A percentile compares a stretch with the other conserved stretches of the same genome.
These are phyloP conservation scores for Muntiacus reevesi DNA, from an alignment of 2,113 vertebrate species.

Conservation along the genomic window DNA sequence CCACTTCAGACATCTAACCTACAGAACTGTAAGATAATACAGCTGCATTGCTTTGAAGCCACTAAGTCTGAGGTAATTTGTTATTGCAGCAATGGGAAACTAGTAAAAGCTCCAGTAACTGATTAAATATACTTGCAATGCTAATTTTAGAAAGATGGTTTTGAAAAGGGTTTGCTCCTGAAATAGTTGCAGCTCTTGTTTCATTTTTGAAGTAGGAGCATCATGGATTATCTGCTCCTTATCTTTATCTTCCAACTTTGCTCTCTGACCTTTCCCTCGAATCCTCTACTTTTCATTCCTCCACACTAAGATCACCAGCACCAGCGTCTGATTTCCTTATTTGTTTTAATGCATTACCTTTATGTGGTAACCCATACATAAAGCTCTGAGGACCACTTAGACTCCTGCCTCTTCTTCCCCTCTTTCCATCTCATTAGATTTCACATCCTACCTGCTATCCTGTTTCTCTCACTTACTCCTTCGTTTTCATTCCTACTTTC, in stretches of 20 bases:
- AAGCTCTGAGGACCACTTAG: background rate
- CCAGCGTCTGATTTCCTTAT: background rate
- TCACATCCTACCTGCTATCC: background rate
- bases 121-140: background rate
- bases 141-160: background rate
- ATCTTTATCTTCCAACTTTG: background rate
- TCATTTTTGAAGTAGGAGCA: background rate
- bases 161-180: background rate
- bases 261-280: background rate
- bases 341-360: background rate
- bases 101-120: background rate
- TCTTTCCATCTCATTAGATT: background rate
- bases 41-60: background rate
- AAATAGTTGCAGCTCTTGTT: background rate
- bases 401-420: background rate
- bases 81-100: background rate
- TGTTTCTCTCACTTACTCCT: background rate
- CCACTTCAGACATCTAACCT: too few species aligned
- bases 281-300: background rate
- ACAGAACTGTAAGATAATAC: background rate
- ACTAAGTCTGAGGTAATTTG: background rate
- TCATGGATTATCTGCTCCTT: background rate
- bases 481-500: background rate
- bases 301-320: background rate
- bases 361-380: background rate